Base-by-base conservation (phyloP, 1,140 invertebrate genomes). In the Drusus annulatus region DNA sequence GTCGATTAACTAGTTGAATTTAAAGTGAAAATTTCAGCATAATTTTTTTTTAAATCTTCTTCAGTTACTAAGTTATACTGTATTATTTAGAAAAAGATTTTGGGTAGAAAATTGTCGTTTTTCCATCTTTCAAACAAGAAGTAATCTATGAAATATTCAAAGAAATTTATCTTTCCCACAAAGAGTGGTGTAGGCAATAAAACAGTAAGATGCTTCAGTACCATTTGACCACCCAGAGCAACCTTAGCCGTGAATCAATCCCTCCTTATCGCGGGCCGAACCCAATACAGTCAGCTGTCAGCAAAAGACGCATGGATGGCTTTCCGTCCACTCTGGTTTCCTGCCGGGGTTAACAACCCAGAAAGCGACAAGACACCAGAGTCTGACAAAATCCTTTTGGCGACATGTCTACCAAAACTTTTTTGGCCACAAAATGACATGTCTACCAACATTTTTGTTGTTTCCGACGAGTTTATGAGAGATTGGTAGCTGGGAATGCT, bases 311-410 rank as follows among this genome's bases (percentile, higher is more conserved):
- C 71, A 75, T 58, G 69, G 69, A 74, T 52, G 71, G 23, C 69
- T 17, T 23, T 52, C 25, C 28, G 71, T 75, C 71, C 25, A 56
- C 25, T 75, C 54, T 15, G 10, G 71, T 75, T 58, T 75, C 51
- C 71, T 58, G 71, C 0, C 54, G 71, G 54, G 71, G 71, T 75
- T 74, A 56, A 75, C 52, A 58, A 75, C 51, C 69, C 71, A 56
- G 71, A 75, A 75, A 58, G 52, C 17, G 25, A 75, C 71, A 75
- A 31, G 71, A 17, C 54, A 7, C 54, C 36, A 45, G 36, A 45
- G 16, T 60, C 52, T 25, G 15, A 58, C 51, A 16, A 28, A 60
- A 25, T 19, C 25, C 63, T 68, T 58, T 75, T 75, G 71, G 71
- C 71, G 71, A 75, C 71, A 25, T 28, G 63, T 68, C 63, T 68